Evolutionary conservation across 1,140 invertebrate species (phyloP), one percentile per base, ranked within the genome.

Genomic region (Drosophila serrata): DNA sequence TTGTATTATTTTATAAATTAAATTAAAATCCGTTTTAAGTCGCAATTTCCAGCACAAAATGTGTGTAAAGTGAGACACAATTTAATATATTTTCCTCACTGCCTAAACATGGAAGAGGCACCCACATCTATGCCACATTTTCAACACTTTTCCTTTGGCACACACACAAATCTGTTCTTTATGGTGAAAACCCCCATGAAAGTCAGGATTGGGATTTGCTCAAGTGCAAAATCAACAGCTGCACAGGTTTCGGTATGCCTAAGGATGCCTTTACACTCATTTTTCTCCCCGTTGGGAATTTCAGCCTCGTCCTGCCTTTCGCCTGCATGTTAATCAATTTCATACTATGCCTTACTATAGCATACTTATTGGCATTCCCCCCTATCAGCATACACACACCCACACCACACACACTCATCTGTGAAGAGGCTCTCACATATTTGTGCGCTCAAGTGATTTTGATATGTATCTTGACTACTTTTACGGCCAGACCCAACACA

Each of bases 301-400:
- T 48, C 24, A 53, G 62, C 59, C 60, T 39, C 27, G 49, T 35
- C 53, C 24, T 63, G 35, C 29, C 39, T 29, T 5, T 5, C 22
- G 59, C 19, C 56, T 70, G 65, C 76, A 78, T 79, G 75, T 79
- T 87, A 87, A 90, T 87, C 80, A 80, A 87, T 88, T 88, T 60
- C 39, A 75, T 75, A 46, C 43, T 46, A 58, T 65, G 69, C 69
- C 43, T 33, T 31, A 60, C 49, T 63, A 61, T 90, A 74, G 84
- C 81, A 88, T 58, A 81, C 84, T 88, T 88, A 87, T 81, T 80
- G 78, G 85, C 76, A 65, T 53, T 31, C n/a, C n/a, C 9, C 58
- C 61, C 33, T 9, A 40, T 24, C 59, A 39, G 64, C 40, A 17
- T 40, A 33, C 40, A 17, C 45, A 33, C 35, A 67, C 59, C 29